Base-by-base conservation (phyloP, 2,888 invertebrate species). In the Epsilonema sp. region DNA sequence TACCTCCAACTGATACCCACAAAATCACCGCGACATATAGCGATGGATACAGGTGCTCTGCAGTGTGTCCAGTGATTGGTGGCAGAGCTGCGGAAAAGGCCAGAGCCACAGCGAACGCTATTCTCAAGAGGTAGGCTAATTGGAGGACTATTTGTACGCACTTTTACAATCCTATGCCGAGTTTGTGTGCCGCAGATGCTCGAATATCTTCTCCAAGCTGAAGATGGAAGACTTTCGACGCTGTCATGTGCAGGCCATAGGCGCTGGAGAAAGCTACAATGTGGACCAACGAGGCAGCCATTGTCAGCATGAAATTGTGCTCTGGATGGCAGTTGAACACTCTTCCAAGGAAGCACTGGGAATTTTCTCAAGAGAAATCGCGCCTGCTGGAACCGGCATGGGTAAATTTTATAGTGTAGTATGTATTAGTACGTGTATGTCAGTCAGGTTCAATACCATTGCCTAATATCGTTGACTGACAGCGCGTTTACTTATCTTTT, bases 361-460 rank as follows among this genome's bases (percentile, higher is more conserved):
- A 49, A 56, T 71, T 25, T 66, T 71, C 52, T 58, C 69, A 4
- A 55, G 65, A 51, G 72, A 72, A 58, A 63, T 72, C 41, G 71
- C 72, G 22, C 67, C 71, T 37, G 70, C 71, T 44, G 71, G 70
- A 11, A 72, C 72, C 44, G 71, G 71, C 41, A 71, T 70, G 70
- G 70, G 67, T 67, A 52, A 49, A 56, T 31, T 21, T n/a, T n/a
- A n/a, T n/a, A n/a, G n/a, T n/a, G n/a, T n/a, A n/a, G n/a, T n/a
- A n/a, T n/a, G n/a, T n/a, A n/a, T n/a, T n/a, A n/a, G n/a, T n/a
- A n/a, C n/a, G n/a, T n/a, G n/a, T n/a, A n/a, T n/a, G n/a, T n/a
- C n/a, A n/a, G n/a, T n/a, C n/a, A n/a, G n/a, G n/a, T n/a, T n/a
- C n/a, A n/a, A n/a, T n/a, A n/a, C n/a, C n/a, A n/a, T n/a, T n/a